phyloP scores from a whole-genome alignment of 2,113 vertebrate genomes.

The Genyomyrus donnyi region DNA sequence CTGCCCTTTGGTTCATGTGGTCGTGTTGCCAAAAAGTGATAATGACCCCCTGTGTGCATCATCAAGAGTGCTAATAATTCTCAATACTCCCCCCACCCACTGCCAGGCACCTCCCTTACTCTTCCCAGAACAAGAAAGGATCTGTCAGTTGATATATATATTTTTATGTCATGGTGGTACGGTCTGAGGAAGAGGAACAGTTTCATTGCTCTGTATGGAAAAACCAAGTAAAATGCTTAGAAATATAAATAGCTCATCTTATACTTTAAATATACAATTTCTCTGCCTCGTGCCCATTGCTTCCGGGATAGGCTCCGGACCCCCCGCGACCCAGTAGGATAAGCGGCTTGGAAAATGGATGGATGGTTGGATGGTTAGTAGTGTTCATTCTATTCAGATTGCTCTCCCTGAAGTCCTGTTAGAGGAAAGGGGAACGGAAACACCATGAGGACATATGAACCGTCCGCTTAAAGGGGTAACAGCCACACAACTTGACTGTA shows the following conservation, averaged over 20 bases:
- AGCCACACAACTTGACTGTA: background rate
- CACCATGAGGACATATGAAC: background rate
- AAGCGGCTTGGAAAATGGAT: too few species aligned
- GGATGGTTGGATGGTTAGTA: too few species aligned
- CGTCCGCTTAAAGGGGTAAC: background rate
- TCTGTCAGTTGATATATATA: slow-evolving; percentile 24
- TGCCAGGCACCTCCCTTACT: background rate
- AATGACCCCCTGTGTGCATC: slow-evolving; percentile 30
- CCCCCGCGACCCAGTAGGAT: too few species aligned
- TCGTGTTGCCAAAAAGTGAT: slow-evolving; percentile 45
- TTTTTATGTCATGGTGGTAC: slow-evolving; percentile 41
- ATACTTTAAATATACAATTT: background rate
- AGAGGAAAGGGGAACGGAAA: background rate
- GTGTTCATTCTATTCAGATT: background rate
- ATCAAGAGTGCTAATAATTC: slow-evolving; percentile 8
- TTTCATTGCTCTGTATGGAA: background rate
- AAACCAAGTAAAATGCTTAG: background rate
- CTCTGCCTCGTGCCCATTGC: too few species aligned
- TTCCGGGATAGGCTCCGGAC: too few species aligned
- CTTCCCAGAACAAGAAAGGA: background rate
- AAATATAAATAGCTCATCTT: background rate
- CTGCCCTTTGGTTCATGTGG: slow-evolving; percentile 38
- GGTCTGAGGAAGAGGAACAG: background rate
- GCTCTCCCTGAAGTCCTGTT: background rate
- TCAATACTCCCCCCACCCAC: background rate